phyloP scores from a whole-genome alignment of 2,797 vertebrate species.

The Mormyrus hasselquistii region DNA sequence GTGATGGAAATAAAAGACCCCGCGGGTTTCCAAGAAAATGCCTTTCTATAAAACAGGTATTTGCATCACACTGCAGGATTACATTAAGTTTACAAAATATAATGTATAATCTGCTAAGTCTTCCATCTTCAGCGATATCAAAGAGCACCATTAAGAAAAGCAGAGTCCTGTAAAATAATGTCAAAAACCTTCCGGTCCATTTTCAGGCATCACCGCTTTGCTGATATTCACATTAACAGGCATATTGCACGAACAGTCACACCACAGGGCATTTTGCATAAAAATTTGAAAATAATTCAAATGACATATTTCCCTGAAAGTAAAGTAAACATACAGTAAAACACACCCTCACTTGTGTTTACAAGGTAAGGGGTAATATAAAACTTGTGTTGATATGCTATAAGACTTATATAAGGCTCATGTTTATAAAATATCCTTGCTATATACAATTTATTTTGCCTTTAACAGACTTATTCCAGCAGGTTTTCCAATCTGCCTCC shows the following conservation, averaged over 20 bases:
- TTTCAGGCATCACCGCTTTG: neutral
- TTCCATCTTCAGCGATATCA: neutral
- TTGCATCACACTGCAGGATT: neutral
- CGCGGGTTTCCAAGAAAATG: neutral
- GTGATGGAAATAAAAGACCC: neutral
- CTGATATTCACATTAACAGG: neutral
- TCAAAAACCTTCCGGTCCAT: neutral
- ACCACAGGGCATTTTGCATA: neutral
- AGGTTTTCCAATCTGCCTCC: neutral
- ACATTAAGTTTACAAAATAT: neutral
- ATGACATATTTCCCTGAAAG: neutral
- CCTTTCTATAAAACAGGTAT: neutral
- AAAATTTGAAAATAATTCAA: neutral
- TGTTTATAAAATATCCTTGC: neutral
- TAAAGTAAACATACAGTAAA: neutral
- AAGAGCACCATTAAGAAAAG: neutral
- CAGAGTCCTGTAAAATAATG: neutral
- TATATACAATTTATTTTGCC: neutral
- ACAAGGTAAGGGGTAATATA: neutral
- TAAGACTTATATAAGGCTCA: neutral
- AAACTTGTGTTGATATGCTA: neutral
- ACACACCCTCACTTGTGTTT: neutral
- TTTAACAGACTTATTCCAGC: neutral
- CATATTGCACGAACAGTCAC: neutral
- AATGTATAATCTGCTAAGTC: neutral